These are phyloP conservation scores for Osmoderma eremita DNA, from an alignment of 2,888 invertebrate genomes.

Conservation along the genomic window DNA sequence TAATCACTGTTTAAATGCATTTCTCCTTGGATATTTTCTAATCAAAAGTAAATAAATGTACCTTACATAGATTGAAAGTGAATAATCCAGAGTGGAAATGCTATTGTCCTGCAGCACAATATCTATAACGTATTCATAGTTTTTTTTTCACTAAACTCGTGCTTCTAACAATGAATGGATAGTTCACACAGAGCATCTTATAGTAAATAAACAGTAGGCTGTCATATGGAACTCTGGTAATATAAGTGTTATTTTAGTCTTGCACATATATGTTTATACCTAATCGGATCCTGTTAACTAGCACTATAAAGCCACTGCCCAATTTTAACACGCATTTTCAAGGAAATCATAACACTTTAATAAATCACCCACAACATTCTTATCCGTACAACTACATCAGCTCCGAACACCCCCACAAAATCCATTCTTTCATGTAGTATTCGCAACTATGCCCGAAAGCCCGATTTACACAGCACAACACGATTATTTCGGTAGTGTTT, in stretches of 20 bases:
- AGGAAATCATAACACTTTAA: slow-evolving; percentile 55
- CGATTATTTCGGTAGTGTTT: slow-evolving; percentile 8
- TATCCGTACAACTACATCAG: slow-evolving; percentile 48
- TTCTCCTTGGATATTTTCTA: slow-evolving; percentile 23
- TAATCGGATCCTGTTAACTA: slow-evolving; percentile 9
- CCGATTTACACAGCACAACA: slow-evolving; percentile 35
- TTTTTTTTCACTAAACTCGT: slow-evolving; percentile 46
- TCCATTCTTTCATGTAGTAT: slow-evolving; percentile 39
- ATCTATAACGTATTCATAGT: no score
- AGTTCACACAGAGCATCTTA: slow-evolving; percentile 46
- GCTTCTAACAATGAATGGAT: slow-evolving; percentile 59
- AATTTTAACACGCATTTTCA: slow-evolving; percentile 38
- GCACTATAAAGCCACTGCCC: slow-evolving; percentile 1
- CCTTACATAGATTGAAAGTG: neutral
- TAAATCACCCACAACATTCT: slow-evolving; percentile 27
- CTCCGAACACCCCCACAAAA: slow-evolving; percentile 47
- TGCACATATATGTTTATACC: slow-evolving; percentile 30
- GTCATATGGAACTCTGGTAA: slow-evolving; percentile 53
- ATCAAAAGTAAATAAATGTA: slow-evolving; percentile 11
- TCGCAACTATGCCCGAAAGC: slow-evolving; percentile 38
- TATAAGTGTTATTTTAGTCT: slow-evolving; percentile 41
- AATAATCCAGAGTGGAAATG: slow-evolving; percentile 12
- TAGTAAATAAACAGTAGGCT: slow-evolving; percentile 63
- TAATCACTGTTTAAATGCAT: slow-evolving; percentile 36
- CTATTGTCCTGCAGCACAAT: slow-evolving; percentile 12